Evolutionary conservation across 2,797 vertebrate species (phyloP), one percentile per base, ranked within the genome.

Genomic region (Triplophysa yarkandensis): DNA sequence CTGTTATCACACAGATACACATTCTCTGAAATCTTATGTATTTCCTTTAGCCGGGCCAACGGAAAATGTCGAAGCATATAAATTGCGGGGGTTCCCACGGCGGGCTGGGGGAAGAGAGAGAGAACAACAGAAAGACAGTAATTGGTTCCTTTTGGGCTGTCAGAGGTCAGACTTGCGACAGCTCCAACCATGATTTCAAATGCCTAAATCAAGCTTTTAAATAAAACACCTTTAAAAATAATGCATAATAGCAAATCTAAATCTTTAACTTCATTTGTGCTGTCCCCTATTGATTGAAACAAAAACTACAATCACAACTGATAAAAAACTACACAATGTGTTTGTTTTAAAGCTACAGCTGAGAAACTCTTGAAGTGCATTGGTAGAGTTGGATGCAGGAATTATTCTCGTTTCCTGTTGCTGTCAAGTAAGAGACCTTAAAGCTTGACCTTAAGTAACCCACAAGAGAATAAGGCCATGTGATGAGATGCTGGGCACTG

Each of bases 141-240:
- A 73, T n/a, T 19, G 58, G n/a, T 36, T 64, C 32, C 65, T 43
- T 25, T 46, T 57, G 23, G n/a, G n/a, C 9, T 48, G 65, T 55
- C 64, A 74, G 55, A 68, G 28, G 41, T 74, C n/a, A 78, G 70
- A 55, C 48, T 48, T 28, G 44, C 46, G 64, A 44, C 55, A 71
- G 30, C 10, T 30, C 3, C 30, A n/a, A n/a, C n/a, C n/a, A n/a
- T n/a, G n/a, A n/a, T n/a, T n/a, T n/a, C n/a, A n/a, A n/a, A n/a
- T n/a, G n/a, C n/a, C 44, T 50, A 11, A 27, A 69, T 25, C 50
- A 46, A 9, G n/a, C 54, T 41, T 54, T 55, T 36, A 68, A 52
- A 67, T 25, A 48, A 39, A 63, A 61, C 28, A 65, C 63, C 7
- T 17, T 39, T 43, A 43, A 5, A 62, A 48, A 23, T 10, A 2